Evolutionary conservation across 37 sponge, comb jelly and placozoan species (phyloP).

Genomic region (Crambe crambe): DNA sequence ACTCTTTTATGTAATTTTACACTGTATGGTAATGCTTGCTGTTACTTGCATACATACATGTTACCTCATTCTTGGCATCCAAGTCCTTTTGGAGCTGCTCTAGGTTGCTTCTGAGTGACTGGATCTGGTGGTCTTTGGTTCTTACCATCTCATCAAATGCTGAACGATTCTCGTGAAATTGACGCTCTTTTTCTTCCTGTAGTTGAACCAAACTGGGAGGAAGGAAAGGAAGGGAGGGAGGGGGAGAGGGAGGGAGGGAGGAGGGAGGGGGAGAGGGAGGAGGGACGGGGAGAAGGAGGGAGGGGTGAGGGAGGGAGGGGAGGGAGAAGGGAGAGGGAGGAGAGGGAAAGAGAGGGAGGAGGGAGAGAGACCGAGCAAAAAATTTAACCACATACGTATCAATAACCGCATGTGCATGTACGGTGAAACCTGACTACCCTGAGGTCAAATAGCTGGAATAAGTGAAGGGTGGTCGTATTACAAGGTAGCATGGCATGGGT

Average conservation of each 20-base stretch:
- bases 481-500: too few relatives aligned
- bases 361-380: not conserved
- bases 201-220: conserved; percentile 55
- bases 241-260: not conserved
- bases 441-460: too few relatives aligned
- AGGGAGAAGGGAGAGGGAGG: not conserved
- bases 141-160: conserved; percentile 44
- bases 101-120: conserved; percentile 2
- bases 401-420: too few relatives aligned
- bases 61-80: not conserved
- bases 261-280: not conserved
- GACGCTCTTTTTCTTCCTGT: conserved; percentile 73
- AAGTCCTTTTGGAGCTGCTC: not conserved
- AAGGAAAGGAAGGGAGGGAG: not conserved
- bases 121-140: conserved; percentile 44
- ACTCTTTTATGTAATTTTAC: too few relatives aligned
- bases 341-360: not conserved
- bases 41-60: not conserved
- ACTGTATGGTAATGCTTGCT: too few relatives aligned
- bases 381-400: too few relatives aligned
- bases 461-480: too few relatives aligned
- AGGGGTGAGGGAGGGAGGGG: not conserved
- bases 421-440: too few relatives aligned
- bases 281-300: not conserved
- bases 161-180: conserved; percentile 46